Conservation (phyloP, 2,113 vertebrate species). For the Phocoena sinus region DNA sequence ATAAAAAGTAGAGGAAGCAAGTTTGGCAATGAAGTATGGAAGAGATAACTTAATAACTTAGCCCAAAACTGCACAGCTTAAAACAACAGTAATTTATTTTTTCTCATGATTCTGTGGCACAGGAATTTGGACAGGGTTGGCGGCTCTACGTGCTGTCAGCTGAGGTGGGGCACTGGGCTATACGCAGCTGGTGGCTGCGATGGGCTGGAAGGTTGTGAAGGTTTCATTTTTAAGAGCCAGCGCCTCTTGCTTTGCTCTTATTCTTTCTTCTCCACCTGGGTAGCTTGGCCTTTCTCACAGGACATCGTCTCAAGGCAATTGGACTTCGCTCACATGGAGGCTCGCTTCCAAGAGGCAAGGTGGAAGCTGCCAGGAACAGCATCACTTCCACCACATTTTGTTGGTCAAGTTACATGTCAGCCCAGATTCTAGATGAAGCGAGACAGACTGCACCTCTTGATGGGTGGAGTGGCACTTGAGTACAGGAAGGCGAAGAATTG, state of each 20-base stretch:
- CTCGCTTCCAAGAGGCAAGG: background rate
- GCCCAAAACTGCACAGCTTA: background rate
- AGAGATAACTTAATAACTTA: background rate
- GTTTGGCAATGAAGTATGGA: background rate
- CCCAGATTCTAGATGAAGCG: background rate
- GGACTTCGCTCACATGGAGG: background rate
- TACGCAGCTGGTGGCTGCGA: background rate
- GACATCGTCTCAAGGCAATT: background rate
- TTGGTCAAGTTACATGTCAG: background rate
- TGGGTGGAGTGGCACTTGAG: background rate
- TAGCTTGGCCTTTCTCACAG: background rate
- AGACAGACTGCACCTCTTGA: background rate
- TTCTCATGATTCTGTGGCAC: background rate
- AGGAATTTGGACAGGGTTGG: background rate
- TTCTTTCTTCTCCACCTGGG: background rate
- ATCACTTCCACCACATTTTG: background rate
- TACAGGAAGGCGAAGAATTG: background rate
- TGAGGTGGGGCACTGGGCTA: background rate
- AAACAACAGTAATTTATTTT: background rate
- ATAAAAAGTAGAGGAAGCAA: background rate
- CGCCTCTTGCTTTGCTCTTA: background rate
- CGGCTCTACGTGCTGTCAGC: background rate
- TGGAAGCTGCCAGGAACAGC: background rate
- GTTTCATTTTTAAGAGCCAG: background rate
- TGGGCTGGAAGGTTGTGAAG: background rate